Conservation (phyloP, 2,113 vertebrate genomes). For the Hoplias malabaricus region DNA sequence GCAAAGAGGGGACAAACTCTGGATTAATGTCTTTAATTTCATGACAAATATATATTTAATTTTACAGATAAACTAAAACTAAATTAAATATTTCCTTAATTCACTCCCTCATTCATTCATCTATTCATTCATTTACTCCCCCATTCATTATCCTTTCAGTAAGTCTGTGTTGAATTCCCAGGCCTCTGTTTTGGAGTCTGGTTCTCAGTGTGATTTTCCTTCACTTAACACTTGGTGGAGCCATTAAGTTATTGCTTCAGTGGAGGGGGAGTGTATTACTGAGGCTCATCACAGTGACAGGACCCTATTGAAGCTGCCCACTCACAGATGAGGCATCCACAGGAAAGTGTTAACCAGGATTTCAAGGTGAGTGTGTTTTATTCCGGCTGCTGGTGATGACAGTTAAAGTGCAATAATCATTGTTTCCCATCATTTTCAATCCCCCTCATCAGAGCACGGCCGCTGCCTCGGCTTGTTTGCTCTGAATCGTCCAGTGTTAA, state of each 20-base stretch:
- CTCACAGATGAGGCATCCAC: background rate
- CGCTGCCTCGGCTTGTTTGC: constrained; percentile 25
- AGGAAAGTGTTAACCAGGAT: constrained; percentile 7
- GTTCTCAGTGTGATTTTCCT: constrained; percentile 17
- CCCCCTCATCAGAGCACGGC: constrained; percentile 19
- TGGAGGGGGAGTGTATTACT: background rate
- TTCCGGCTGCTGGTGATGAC: constrained; percentile 30
- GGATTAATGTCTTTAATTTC: too few species aligned
- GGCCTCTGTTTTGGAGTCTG: too few species aligned
- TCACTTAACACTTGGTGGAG: constrained; percentile 67
- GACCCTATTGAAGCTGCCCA: constrained; percentile 22
- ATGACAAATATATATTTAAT: too few species aligned
- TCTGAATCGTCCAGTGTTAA: background rate
- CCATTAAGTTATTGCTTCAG: constrained; percentile 58
- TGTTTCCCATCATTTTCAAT: constrained; percentile 29
- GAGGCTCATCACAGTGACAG: constrained; percentile 8
- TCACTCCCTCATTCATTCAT: background rate
- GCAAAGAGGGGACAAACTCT: too few species aligned
- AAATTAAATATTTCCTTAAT: too few species aligned
- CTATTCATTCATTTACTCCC: background rate
- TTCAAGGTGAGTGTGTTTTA: constrained; percentile 37
- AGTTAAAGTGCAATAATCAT: constrained; percentile 47
- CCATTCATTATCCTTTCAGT: too few species aligned
- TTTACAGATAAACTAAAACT: too few species aligned
- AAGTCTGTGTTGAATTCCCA: background rate